These are phyloP conservation scores for Micrastur ruficollis DNA, from an alignment of 2,797 vertebrate species.

Conservation along the genomic window DNA sequence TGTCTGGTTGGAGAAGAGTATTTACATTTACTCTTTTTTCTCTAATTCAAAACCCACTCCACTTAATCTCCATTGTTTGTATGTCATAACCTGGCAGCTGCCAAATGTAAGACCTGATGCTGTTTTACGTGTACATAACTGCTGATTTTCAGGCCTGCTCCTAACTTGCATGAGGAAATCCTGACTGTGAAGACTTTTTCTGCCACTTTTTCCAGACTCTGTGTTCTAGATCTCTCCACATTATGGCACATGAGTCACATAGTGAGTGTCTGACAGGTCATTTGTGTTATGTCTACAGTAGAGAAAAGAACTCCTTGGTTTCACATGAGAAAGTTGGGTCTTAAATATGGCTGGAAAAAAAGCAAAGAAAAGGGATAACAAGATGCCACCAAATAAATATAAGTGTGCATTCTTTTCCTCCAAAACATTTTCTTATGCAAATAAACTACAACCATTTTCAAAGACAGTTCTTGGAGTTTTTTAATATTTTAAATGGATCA, in stretches of 20 bases:
- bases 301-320: conserved; percentile 19
- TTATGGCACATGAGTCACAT: conserved; percentile 22
- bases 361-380: conserved; percentile 1
- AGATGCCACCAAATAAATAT: conserved; percentile 7
- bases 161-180: neutral
- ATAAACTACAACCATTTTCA: conserved; percentile 4
- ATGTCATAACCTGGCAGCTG: neutral
- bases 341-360: conserved; percentile 17
- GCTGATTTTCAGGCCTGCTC: neutral
- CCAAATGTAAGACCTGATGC: neutral
- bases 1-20: neutral
- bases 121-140: neutral
- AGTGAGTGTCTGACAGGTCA: neutral
- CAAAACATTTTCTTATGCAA: conserved; percentile 9
- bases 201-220: neutral
- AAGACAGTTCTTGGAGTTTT: neutral
- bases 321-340: conserved; percentile 33
- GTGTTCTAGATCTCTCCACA: conserved; percentile 1
- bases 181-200: neutral
- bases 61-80: neutral
- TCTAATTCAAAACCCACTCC: neutral
- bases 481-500: neutral
- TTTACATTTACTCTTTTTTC: neutral
- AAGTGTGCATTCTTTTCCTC: neutral
- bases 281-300: conserved; percentile 49